phyloP scores from a whole-genome alignment of 2,113 vertebrate genomes.

The Sinocyclocheilus anshuiensis region DNA sequence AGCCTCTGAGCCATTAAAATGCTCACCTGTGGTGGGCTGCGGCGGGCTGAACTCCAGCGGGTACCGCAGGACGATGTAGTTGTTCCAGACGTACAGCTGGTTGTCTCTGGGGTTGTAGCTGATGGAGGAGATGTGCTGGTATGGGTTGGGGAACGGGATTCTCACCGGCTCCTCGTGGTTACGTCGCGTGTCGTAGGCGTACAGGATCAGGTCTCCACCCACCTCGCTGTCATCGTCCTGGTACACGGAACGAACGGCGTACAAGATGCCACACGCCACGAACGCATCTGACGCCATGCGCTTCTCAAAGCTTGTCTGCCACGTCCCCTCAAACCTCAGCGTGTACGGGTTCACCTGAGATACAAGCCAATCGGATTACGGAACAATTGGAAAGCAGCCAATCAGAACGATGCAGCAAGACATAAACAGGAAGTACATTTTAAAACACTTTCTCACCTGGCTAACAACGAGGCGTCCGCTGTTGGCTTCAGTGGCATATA shows the following conservation, averaged over 20 bases:
- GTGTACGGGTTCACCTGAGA: slow-evolving; percentile 91
- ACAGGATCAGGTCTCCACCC: slow-evolving; percentile 86
- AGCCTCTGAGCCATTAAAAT: not conserved
- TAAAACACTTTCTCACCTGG: slow-evolving; percentile 75
- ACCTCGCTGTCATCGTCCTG: slow-evolving; percentile 91
- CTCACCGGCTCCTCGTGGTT: slow-evolving; percentile 82
- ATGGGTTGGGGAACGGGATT: slow-evolving; percentile 91
- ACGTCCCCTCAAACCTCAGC: slow-evolving; percentile 90
- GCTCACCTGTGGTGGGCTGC: slow-evolving; percentile 82
- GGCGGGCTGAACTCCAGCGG: slow-evolving; percentile 87
- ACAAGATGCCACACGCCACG: slow-evolving; percentile 93
- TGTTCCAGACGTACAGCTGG: slow-evolving; percentile 95
- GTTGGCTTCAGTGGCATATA: slow-evolving; percentile 92
- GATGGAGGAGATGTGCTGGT: slow-evolving; percentile 93
- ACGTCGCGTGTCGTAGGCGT: slow-evolving; percentile 89
- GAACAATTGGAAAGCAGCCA: not conserved
- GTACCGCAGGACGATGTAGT: slow-evolving; percentile 91
- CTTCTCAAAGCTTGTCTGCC: slow-evolving; percentile 93
- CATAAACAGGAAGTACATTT: not conserved
- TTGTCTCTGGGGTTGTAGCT: slow-evolving; percentile 93
- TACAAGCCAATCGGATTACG: not conserved
- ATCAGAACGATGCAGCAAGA: not conserved
- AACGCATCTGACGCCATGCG: slow-evolving; percentile 92
- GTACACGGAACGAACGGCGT: slow-evolving; percentile 89
- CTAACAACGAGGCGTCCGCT: slow-evolving; percentile 89